phyloP scores from a whole-genome alignment of 2,797 vertebrate species.

The Zalophus californianus region DNA sequence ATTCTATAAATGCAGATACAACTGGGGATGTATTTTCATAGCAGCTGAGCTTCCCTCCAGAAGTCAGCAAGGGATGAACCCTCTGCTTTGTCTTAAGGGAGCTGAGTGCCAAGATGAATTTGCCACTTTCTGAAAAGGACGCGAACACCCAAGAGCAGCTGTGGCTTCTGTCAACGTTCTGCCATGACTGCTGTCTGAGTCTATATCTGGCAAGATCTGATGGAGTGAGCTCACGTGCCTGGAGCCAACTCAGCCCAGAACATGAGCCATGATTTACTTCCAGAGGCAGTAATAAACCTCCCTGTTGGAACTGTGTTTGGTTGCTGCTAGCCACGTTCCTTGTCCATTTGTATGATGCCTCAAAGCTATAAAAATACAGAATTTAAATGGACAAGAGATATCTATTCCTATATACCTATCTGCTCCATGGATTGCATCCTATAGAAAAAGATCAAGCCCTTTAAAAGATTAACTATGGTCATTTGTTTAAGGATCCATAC shows the following conservation, averaged over 20 bases:
- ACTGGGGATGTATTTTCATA: background rate
- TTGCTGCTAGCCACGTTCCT: background rate
- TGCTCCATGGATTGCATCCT: background rate
- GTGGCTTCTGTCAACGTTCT: background rate
- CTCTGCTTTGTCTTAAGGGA: background rate
- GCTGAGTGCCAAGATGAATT: background rate
- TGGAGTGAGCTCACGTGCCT: constrained; percentile 29
- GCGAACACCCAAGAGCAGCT: constrained; percentile 29
- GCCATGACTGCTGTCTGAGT: background rate
- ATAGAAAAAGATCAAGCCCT: background rate
- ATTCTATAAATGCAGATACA: background rate
- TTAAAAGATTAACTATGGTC: constrained; percentile 26
- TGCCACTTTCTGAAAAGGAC: constrained; percentile 28
- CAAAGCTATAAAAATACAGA: constrained; percentile 4
- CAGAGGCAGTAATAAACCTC: constrained; percentile 52
- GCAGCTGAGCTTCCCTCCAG: background rate
- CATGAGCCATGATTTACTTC: constrained; percentile 34
- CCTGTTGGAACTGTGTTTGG: background rate
- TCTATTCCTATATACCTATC: background rate
- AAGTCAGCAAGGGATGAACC: background rate
- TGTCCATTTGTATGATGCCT: background rate
- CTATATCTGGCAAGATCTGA: constrained; percentile 65
- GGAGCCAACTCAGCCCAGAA: constrained; percentile 48
- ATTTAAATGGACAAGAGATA: background rate
- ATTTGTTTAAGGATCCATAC: background rate